These are phyloP conservation scores for Hoplias malabaricus DNA, from an alignment of 2,113 vertebrate genomes.

Conservation along the genomic window DNA sequence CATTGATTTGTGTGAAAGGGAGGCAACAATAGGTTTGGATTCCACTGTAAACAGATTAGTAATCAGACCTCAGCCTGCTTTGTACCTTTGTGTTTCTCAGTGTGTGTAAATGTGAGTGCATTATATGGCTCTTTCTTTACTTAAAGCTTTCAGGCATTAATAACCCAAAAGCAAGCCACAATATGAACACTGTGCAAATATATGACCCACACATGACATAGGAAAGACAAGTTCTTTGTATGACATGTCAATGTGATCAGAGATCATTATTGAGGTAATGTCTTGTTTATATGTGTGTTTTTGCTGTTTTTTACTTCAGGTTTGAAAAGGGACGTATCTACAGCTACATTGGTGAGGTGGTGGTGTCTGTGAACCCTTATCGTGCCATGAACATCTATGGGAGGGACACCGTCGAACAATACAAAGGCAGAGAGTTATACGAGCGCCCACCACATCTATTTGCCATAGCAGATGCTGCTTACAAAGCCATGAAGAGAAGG, in stretches of 20 bases:
- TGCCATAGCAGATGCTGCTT: slow-evolving; percentile 92
- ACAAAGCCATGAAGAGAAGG: slow-evolving; percentile 98
- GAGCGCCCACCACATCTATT: slow-evolving; percentile 97
- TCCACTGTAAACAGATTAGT: slow-evolving; percentile 21
- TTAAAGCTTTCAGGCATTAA: neutral
- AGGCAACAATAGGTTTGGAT: neutral
- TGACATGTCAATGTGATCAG: neutral
- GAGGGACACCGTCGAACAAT: slow-evolving; percentile 88
- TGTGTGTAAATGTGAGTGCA: slow-evolving; percentile 7
- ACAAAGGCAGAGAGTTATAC: slow-evolving; percentile 91
- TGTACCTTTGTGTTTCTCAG: slow-evolving; percentile 1
- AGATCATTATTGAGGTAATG: neutral
- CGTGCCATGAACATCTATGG: slow-evolving; percentile 93
- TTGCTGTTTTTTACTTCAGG: slow-evolving; percentile 61
- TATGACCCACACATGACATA: neutral
- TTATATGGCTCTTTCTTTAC: neutral
- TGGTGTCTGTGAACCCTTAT: slow-evolving; percentile 96
- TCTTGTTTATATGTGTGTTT: neutral
- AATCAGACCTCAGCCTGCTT: slow-evolving; percentile 1
- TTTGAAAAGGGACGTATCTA: slow-evolving; percentile 97
- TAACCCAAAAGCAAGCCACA: slow-evolving; percentile 11
- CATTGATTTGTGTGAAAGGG: neutral
- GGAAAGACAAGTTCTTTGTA: neutral
- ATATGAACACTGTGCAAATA: neutral
- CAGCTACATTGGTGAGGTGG: slow-evolving; percentile 93